phyloP scores from a whole-genome alignment of 2,797 vertebrate species.

The Megalops cyprinoides region DNA sequence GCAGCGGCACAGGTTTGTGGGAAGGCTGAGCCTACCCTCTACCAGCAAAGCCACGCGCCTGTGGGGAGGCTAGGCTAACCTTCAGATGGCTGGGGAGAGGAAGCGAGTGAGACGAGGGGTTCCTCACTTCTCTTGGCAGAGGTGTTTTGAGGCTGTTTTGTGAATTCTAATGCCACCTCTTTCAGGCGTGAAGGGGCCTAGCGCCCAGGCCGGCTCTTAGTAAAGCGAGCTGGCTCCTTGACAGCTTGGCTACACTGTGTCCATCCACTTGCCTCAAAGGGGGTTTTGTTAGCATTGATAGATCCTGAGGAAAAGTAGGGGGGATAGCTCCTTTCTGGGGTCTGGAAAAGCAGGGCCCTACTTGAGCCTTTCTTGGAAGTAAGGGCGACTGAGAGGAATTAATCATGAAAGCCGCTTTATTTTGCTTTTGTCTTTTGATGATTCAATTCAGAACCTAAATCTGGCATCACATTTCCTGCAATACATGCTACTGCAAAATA shows the following conservation, averaged over 20 bases:
- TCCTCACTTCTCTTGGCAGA: constrained; percentile 5
- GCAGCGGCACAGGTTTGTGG: neutral
- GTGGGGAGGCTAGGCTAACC: neutral
- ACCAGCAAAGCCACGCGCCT: neutral
- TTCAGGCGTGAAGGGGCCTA: constrained; percentile 26
- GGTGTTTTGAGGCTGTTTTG: constrained; percentile 27
- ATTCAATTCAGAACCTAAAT: constrained; percentile 34
- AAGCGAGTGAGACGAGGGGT: neutral
- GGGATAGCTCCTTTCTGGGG: constrained; percentile 22
- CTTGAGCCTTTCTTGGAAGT: constrained; percentile 32
- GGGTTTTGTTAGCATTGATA: constrained; percentile 44
- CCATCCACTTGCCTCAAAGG: constrained; percentile 32
- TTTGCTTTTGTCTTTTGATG: constrained; percentile 24
- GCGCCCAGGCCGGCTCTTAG: constrained; percentile 20
- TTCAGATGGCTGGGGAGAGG: neutral
- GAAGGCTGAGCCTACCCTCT: neutral
- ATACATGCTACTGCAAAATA: constrained; percentile 20
- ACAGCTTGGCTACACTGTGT: constrained; percentile 23
- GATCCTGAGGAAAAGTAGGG: constrained; percentile 34
- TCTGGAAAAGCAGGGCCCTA: constrained; percentile 26
- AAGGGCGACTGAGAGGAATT: constrained; percentile 29
- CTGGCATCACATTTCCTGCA: constrained; percentile 1
- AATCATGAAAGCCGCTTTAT: constrained; percentile 32
- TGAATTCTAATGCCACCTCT: constrained; percentile 25
- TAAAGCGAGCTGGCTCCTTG: constrained; percentile 31